Evolutionary conservation across 2,888 invertebrate species (phyloP).

Genomic region (Agelastica alni): DNA sequence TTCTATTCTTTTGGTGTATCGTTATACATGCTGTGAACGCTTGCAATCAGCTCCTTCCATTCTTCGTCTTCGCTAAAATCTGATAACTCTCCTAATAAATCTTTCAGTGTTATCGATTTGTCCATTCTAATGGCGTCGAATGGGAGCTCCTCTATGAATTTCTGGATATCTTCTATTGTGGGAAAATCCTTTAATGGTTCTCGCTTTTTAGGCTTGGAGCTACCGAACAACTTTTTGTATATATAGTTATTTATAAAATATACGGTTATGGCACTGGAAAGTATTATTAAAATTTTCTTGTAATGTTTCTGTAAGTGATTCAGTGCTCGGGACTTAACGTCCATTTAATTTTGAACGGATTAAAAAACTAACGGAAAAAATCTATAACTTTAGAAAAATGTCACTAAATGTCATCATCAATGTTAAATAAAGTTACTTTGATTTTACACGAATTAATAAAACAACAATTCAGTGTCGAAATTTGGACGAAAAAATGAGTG

Average conservation of each 20-base stretch:
- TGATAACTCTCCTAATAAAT: slow-evolving; percentile 45
- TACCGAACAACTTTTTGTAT: slow-evolving; percentile 25
- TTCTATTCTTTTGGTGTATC: too few relatives aligned
- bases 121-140: slow-evolving; percentile 42
- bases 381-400: too few relatives aligned
- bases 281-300: slow-evolving; percentile 33
- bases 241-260: slow-evolving; percentile 32
- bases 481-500: too few relatives aligned
- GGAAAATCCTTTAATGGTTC: slow-evolving; percentile 42
- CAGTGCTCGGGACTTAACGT: slow-evolving; percentile 29
- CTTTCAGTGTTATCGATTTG: slow-evolving; percentile 41
- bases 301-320: slow-evolving; percentile 31
- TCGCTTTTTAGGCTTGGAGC: slow-evolving; percentile 30
- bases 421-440: too few relatives aligned
- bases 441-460: too few relatives aligned
- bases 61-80: slow-evolving; percentile 49
- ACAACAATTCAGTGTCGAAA: too few relatives aligned
- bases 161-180: slow-evolving; percentile 45
- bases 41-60: slow-evolving; percentile 47
- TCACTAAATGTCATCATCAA: too few relatives aligned
- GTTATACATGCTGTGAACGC: slow-evolving; percentile 44
- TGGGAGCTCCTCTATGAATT: slow-evolving; percentile 47
- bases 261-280: slow-evolving; percentile 31
- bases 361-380: background rate
- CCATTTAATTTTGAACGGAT: slow-evolving; percentile 29